Evolutionary conservation across 2,888 invertebrate species (phyloP).

Genomic region (Terebella lapidaria): DNA sequence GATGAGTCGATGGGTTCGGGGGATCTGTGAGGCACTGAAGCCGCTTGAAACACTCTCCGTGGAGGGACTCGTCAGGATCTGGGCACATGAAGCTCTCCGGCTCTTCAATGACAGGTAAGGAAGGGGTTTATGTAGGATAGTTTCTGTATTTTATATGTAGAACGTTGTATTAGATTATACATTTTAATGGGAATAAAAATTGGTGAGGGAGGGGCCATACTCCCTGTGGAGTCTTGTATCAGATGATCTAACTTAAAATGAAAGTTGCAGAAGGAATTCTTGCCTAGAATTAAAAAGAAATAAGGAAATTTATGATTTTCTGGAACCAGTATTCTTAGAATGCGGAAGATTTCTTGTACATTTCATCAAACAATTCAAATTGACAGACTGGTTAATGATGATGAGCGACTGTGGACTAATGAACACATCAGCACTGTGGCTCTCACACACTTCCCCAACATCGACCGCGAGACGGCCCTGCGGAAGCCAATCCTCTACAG

Average conservation of each 20-base stretch:
- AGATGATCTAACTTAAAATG: too few relatives aligned
- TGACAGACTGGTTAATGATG: slow-evolving; percentile 81
- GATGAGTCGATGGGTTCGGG: slow-evolving; percentile 99
- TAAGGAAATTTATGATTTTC: too few relatives aligned
- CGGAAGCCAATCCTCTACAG: slow-evolving; percentile 92
- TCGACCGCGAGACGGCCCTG: slow-evolving; percentile 79
- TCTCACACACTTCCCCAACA: slow-evolving; percentile 88
- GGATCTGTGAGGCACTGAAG: slow-evolving; percentile 95
- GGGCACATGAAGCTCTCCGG: slow-evolving; percentile 98
- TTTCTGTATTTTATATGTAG: background rate
- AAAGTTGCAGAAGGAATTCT: too few relatives aligned
- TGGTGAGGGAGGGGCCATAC: too few relatives aligned
- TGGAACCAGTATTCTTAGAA: too few relatives aligned
- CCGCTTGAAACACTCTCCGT: slow-evolving; percentile 86
- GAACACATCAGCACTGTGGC: slow-evolving; percentile 79
- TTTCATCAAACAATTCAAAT: too few relatives aligned
- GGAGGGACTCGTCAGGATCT: slow-evolving; percentile 93
- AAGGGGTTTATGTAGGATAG: background rate
- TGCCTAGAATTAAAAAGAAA: too few relatives aligned
- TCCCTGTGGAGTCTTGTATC: too few relatives aligned
- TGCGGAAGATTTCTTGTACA: too few relatives aligned
- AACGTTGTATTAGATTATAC: too few relatives aligned
- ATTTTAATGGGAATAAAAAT: too few relatives aligned
- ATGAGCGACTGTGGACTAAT: slow-evolving; percentile 95
- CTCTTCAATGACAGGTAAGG: slow-evolving; percentile 75